Evolutionary conservation across 2,888 invertebrate species (phyloP).

Genomic region (Papilio gigon): DNA sequence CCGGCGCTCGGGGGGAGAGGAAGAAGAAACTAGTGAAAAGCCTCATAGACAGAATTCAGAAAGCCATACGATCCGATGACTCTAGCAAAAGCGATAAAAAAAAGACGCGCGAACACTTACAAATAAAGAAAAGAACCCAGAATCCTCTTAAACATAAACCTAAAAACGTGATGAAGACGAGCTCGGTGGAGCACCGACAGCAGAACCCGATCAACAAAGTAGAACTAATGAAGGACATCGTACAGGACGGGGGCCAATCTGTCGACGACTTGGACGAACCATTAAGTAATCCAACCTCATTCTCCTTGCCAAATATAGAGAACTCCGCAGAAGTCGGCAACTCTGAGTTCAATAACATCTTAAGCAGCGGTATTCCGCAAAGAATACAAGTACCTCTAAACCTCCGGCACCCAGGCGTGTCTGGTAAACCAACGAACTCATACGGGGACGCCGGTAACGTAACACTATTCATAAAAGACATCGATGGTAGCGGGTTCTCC

Average conservation of each 20-base stretch:
- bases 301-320: conserved; percentile 58
- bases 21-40: conserved; percentile 66
- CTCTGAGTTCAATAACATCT: conserved; percentile 59
- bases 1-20: conserved; percentile 67
- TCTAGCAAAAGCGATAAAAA: conserved; percentile 47
- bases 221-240: conserved; percentile 30
- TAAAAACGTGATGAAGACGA: conserved; percentile 46
- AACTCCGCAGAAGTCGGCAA: conserved; percentile 68
- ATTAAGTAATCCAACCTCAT: conserved; percentile 55
- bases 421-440: conserved; percentile 43
- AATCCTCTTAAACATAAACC: conserved; percentile 56
- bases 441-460: conserved; percentile 59
- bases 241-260: conserved; percentile 25
- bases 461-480: conserved; percentile 65
- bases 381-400: conserved; percentile 68
- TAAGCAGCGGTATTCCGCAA: conserved; percentile 62
- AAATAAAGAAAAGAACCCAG: conserved; percentile 65
- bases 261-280: conserved; percentile 54
- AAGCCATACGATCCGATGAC: conserved; percentile 62
- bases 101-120: conserved; percentile 51
- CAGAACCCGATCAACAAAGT: conserved; percentile 62
- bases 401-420: conserved; percentile 49
- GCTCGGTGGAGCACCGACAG: conserved; percentile 54
- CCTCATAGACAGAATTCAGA: conserved; percentile 70
- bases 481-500: conserved; percentile 70